Percentiles rank a stretch among this genome's conserved stretches.
Conservation (phyloP, 2,113 vertebrate genomes). For the Cyprinodon variegatus region DNA sequence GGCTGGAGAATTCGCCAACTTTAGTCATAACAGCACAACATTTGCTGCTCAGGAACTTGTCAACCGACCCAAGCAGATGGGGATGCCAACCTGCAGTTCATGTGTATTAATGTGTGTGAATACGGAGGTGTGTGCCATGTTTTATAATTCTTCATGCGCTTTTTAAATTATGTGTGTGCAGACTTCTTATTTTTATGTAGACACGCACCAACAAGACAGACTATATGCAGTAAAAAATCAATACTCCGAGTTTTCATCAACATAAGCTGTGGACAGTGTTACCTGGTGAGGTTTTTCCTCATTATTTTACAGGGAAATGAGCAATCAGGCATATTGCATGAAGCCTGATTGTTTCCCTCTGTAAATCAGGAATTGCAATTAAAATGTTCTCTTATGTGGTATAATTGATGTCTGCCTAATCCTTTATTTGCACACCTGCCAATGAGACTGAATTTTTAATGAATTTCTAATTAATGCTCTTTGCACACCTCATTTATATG, state of each 20-base stretch:
- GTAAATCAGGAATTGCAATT: conserved; percentile 85
- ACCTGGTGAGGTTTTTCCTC: conserved; percentile 76
- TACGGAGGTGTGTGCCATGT: conserved; percentile 29
- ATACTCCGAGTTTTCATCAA: conserved; percentile 22
- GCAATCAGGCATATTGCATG: conserved; percentile 78
- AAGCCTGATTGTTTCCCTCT: conserved; percentile 80
- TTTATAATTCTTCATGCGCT: conserved; percentile 28
- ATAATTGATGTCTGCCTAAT: conserved; percentile 85
- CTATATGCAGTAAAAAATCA: not conserved
- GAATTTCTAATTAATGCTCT: conserved; percentile 86
- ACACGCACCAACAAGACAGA: not conserved
- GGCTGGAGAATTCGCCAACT: conserved; percentile 75
- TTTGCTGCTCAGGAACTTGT: conserved; percentile 78
- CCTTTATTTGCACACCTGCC: conserved; percentile 87
- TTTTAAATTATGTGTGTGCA: not conserved
- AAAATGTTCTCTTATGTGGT: conserved; percentile 84
- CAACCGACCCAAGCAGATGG: conserved; percentile 71
- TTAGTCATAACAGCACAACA: conserved; percentile 74
- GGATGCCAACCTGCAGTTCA: conserved; percentile 57
- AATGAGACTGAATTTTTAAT: conserved; percentile 84
- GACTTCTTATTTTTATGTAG: not conserved
- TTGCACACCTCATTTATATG: conserved; percentile 82
- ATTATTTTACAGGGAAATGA: conserved; percentile 81
- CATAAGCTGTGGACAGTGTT: conserved; percentile 60
- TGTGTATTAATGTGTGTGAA: conserved; percentile 47